A percentile compares a stretch with the other conserved stretches of the same genome.
Evolutionary conservation across 1,140 invertebrate genomes (phyloP).

Genomic region (Drosophila watanabei): DNA sequence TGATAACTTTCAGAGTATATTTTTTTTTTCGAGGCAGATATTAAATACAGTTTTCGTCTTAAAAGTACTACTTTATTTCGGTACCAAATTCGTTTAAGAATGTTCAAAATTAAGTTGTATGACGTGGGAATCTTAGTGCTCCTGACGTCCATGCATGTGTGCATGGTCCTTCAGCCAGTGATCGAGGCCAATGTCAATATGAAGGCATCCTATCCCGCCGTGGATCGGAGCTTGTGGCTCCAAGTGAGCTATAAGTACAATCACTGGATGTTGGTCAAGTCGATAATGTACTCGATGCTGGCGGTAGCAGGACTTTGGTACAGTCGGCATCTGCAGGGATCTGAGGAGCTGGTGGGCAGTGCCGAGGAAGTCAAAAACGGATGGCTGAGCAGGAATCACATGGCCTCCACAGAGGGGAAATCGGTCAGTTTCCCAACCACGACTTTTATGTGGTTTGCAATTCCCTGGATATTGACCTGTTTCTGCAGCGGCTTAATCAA

Average conservation of each 20-base stretch:
- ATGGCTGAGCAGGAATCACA: constrained; percentile 33
- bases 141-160: constrained; percentile 43
- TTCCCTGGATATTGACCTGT: constrained; percentile 51
- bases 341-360: neutral
- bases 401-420: neutral
- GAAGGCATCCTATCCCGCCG: constrained; percentile 20
- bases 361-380: constrained; percentile 44
- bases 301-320: constrained; percentile 45
- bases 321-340: constrained; percentile 20
- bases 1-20: neutral
- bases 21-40: neutral
- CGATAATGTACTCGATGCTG: constrained; percentile 43
- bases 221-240: constrained; percentile 42
- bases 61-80: neutral
- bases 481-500: constrained; percentile 43
- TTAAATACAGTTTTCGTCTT: neutral
- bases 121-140: constrained; percentile 33
- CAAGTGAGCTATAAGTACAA: constrained; percentile 54
- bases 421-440: constrained; percentile 28
- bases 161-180: constrained; percentile 39
- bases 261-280: constrained; percentile 40
- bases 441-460: constrained; percentile 13
- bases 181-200: constrained; percentile 52
- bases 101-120: constrained; percentile 48
- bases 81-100: constrained; percentile 12